phyloP scores from a whole-genome alignment of 2,888 invertebrate genomes.

The Lumbricus terrestris region DNA sequence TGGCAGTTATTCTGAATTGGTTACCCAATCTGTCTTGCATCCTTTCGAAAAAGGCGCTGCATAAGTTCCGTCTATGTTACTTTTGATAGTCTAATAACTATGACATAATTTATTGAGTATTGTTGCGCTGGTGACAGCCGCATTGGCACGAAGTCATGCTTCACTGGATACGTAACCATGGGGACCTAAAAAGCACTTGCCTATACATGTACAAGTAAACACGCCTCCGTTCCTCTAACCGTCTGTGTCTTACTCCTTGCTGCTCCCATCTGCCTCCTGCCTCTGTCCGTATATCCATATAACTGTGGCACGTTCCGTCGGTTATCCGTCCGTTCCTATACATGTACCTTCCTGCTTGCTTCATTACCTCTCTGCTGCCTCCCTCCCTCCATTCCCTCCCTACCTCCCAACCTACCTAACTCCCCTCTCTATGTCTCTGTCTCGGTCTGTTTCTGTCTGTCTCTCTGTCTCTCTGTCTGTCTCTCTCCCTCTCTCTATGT shows the following conservation, averaged over 20 bases:
- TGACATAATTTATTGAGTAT: neutral
- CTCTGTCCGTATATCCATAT: no score
- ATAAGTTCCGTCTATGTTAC: neutral
- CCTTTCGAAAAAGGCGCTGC: neutral
- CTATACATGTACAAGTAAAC: no score
- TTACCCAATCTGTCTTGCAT: no score
- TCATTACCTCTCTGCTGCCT: neutral
- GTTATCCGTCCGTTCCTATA: no score
- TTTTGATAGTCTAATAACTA: neutral
- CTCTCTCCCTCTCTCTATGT: neutral
- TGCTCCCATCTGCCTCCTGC: neutral
- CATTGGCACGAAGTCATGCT: neutral
- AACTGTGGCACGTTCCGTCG: neutral
- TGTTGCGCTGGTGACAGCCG: neutral
- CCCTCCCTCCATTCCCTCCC: neutral
- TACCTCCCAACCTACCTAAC: no score
- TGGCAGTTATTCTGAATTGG: neutral
- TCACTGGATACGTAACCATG: neutral
- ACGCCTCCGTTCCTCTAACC: neutral
- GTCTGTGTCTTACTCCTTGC: neutral
- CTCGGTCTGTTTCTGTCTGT: no score
- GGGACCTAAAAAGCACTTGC: neutral
- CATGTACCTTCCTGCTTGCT: neutral
- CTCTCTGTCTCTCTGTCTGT: neutral
- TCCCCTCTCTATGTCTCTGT: neutral